Conservation (phyloP, 1,140 invertebrate species). For the Adelges cooleyi region DNA sequence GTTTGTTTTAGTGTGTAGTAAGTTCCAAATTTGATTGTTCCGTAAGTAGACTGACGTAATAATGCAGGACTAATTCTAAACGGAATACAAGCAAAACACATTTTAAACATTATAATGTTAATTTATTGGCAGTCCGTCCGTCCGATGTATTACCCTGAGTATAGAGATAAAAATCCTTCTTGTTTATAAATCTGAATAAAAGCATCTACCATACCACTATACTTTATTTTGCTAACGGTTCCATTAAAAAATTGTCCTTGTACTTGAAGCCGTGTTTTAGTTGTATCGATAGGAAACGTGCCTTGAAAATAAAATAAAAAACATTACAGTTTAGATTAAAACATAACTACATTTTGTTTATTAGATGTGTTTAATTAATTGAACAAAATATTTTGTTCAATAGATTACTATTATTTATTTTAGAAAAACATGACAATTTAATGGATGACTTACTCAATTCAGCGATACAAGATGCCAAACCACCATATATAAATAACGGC, state of each 20-base stretch:
- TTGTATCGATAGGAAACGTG: constrained; percentile 95
- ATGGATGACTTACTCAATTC: constrained; percentile 66
- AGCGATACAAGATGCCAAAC: constrained; percentile 79
- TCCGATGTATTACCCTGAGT: constrained; percentile 64
- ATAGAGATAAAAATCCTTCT: constrained; percentile 66
- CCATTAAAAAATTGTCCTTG: constrained; percentile 80
- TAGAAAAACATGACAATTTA: too few species aligned
- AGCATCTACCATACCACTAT: constrained; percentile 85
- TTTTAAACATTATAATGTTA: too few species aligned
- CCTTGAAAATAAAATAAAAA: constrained; percentile 47
- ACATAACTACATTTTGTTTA: too few species aligned
- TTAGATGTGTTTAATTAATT: too few species aligned
- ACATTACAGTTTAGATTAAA: too few species aligned
- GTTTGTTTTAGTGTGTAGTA: constrained; percentile 81
- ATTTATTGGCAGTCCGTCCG: too few species aligned
- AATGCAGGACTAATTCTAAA: constrained; percentile 81
- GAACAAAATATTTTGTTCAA: too few species aligned
- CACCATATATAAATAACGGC: constrained; percentile 88
- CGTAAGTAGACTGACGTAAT: constrained; percentile 84
- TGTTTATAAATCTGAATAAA: constrained; percentile 67
- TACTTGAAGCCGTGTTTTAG: constrained; percentile 89
- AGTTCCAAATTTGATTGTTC: constrained; percentile 91
- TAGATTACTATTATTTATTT: too few species aligned
- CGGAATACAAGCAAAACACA: constrained; percentile 35
- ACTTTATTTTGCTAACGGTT: constrained; percentile 61